These are phyloP conservation scores for Brachionus paranguensis DNA, from an alignment of 1,140 invertebrate species.

Conservation along the genomic window DNA sequence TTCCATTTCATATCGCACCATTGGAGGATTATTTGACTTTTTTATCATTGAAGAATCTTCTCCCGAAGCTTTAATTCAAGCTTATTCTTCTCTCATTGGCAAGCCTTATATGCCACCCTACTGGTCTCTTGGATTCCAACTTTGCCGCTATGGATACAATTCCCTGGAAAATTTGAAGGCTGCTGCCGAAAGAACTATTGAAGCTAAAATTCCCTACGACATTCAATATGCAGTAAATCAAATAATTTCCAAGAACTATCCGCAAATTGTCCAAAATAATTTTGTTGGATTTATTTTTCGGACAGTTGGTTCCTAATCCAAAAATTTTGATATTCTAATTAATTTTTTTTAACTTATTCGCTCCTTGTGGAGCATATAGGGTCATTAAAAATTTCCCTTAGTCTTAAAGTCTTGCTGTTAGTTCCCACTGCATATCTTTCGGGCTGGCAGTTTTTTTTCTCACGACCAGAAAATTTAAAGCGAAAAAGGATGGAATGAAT, in stretches of 20 bases:
- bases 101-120: conserved; percentile 56
- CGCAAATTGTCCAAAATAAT: too few species aligned
- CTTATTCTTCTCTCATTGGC: conserved; percentile 50
- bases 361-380: too few species aligned
- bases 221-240: conserved; percentile 43
- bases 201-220: conserved; percentile 45
- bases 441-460: too few species aligned
- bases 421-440: too few species aligned
- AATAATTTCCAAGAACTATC: too few species aligned
- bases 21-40: conserved; percentile 55
- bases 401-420: too few species aligned
- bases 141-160: conserved; percentile 54
- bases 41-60: conserved; percentile 57
- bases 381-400: too few species aligned
- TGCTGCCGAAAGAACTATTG: neutral
- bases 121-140: conserved; percentile 59
- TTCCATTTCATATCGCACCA: conserved; percentile 48
- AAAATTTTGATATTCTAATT: neutral
- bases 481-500: too few species aligned
- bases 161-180: conserved; percentile 43
- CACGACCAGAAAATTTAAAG: too few species aligned
- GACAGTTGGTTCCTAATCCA: neutral
- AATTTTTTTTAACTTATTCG: neutral
- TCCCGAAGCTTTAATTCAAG: conserved; percentile 50
- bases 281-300: too few species aligned